Conservation (phyloP, 1,140 invertebrate species). For the Drosophila kanapiae region DNA sequence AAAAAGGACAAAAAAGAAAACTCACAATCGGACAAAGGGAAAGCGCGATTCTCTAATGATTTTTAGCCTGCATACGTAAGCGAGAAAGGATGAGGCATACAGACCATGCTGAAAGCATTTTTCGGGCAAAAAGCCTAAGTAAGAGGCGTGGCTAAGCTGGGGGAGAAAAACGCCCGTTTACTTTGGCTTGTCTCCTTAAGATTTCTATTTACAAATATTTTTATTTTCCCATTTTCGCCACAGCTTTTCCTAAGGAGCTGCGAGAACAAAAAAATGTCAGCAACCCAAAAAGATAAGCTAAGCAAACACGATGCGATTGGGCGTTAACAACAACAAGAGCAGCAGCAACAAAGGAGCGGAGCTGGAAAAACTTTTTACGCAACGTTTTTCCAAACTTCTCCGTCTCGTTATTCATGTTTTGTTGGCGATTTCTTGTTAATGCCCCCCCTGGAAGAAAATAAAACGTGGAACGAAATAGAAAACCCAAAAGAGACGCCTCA, state of each 20-base stretch:
- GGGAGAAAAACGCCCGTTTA: slow-evolving; percentile 44
- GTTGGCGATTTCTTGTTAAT: slow-evolving; percentile 46
- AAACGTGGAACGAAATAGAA: background rate
- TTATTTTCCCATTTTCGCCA: slow-evolving; percentile 45
- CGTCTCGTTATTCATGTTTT: slow-evolving; percentile 55
- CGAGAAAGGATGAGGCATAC: slow-evolving; percentile 7
- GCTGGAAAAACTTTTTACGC: slow-evolving; percentile 16
- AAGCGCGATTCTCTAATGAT: slow-evolving; percentile 46
- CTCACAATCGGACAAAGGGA: slow-evolving; percentile 32
- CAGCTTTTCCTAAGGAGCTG: slow-evolving; percentile 10
- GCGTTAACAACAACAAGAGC: slow-evolving; percentile 60
- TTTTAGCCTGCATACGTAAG: slow-evolving; percentile 41
- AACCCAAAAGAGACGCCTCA: slow-evolving; percentile 21
- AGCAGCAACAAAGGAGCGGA: slow-evolving; percentile 9
- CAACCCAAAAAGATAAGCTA: slow-evolving; percentile 57
- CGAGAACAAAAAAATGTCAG: slow-evolving; percentile 49
- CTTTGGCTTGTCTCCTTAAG: slow-evolving; percentile 20
- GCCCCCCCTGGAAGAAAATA: background rate
- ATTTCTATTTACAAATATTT: slow-evolving; percentile 45
- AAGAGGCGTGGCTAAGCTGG: slow-evolving; percentile 37
- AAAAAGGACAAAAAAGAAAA: background rate
- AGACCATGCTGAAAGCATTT: slow-evolving; percentile 29
- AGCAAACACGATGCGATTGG: slow-evolving; percentile 60
- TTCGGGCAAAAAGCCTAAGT: slow-evolving; percentile 35
- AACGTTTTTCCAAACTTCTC: slow-evolving; percentile 13